These are phyloP conservation scores for Dinocampus coccinellae DNA, from an alignment of 2,888 invertebrate genomes.

Conservation along the genomic window DNA sequence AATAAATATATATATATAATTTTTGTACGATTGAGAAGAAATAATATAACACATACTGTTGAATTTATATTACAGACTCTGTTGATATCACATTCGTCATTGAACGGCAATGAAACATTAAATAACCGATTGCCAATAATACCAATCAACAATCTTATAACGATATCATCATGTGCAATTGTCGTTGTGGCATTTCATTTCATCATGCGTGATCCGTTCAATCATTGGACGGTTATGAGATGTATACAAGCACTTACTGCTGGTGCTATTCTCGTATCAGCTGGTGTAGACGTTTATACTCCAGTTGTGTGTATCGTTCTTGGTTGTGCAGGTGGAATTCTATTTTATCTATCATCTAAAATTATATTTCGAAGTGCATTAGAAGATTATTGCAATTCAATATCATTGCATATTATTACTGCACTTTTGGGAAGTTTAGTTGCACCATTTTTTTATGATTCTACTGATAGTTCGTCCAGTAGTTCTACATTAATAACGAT, in stretches of 20 bases:
- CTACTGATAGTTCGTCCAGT: background rate
- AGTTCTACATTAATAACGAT: slow-evolving; percentile 32
- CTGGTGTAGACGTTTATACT: slow-evolving; percentile 60
- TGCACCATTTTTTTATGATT: slow-evolving; percentile 50
- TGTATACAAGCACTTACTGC: slow-evolving; percentile 64
- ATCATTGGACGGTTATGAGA: slow-evolving; percentile 64
- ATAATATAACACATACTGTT: too few relatives aligned
- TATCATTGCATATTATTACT: slow-evolving; percentile 59
- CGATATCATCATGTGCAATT: slow-evolving; percentile 51
- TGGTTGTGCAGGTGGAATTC: slow-evolving; percentile 49
- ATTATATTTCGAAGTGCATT: slow-evolving; percentile 57
- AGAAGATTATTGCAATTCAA: slow-evolving; percentile 66
- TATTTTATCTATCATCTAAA: slow-evolving; percentile 54
- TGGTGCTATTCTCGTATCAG: slow-evolving; percentile 60
- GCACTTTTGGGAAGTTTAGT: slow-evolving; percentile 58
- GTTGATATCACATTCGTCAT: slow-evolving; percentile 28
- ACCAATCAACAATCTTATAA: slow-evolving; percentile 53
- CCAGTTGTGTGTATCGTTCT: slow-evolving; percentile 52
- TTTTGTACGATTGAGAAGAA: too few relatives aligned
- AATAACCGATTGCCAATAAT: slow-evolving; percentile 33
- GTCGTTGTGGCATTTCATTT: slow-evolving; percentile 53
- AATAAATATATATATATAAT: too few relatives aligned
- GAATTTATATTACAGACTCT: slow-evolving; percentile 42
- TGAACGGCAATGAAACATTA: slow-evolving; percentile 7
- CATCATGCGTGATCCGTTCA: slow-evolving; percentile 52